Evolutionary conservation across 2,113 vertebrate species (phyloP).

Genomic region (Lynx canadensis): DNA sequence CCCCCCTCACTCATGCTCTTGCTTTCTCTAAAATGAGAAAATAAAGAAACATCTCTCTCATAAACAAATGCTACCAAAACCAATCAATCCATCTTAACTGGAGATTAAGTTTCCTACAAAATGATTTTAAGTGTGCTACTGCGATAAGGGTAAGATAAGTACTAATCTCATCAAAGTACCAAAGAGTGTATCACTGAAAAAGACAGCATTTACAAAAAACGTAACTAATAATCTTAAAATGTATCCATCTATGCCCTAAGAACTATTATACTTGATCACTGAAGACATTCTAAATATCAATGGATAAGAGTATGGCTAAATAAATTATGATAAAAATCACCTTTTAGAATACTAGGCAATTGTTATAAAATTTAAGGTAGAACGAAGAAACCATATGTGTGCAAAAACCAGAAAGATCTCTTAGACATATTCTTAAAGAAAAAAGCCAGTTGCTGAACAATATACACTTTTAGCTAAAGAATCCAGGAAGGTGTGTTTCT

Average conservation of each 20-base stretch:
- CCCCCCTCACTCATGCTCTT: too few species aligned
- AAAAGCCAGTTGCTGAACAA: neutral
- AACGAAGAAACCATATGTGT: neutral
- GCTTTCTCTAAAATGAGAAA: too few species aligned
- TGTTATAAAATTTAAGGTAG: neutral
- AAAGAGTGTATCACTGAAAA: neutral
- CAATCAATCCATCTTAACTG: neutral
- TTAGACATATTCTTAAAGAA: neutral
- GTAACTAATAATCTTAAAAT: slow-evolving; percentile 17
- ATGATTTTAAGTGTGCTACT: neutral
- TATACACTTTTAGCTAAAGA: neutral
- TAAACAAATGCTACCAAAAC: slow-evolving; percentile 21
- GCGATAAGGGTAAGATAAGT: neutral
- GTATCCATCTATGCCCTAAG: neutral
- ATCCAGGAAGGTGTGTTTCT: neutral
- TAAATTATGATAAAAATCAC: slow-evolving; percentile 5
- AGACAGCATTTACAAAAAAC: neutral
- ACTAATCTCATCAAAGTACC: neutral
- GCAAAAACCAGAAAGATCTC: neutral
- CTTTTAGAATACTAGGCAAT: slow-evolving; percentile 13
- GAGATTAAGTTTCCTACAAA: slow-evolving; percentile 27
- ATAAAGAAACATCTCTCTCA: neutral
- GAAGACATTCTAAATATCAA: neutral
- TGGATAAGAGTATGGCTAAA: neutral
- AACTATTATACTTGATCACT: neutral